A percentile compares a stretch with the other conserved stretches of the same genome.
phyloP scores from a whole-genome alignment of 2,113 vertebrate genomes.

The Microcebus tavaratra region DNA sequence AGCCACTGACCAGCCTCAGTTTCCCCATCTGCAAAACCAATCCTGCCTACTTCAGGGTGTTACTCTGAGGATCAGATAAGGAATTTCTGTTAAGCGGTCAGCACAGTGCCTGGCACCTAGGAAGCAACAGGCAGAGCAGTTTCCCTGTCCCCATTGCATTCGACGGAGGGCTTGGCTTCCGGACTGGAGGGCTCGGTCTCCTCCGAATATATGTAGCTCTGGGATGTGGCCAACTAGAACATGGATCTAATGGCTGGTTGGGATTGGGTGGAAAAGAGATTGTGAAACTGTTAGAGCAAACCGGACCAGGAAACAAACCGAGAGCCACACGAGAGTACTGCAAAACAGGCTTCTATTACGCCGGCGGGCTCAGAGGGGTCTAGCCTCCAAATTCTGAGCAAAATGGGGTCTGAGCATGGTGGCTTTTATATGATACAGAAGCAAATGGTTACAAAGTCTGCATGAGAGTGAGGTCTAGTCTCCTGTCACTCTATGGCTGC shows the following conservation, averaged over 20 bases:
- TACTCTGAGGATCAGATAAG: no score
- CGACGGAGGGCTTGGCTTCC: neutral
- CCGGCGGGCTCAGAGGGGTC: no score
- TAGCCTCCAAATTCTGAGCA: no score
- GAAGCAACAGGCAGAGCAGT: accelerated
- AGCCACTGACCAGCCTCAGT: neutral
- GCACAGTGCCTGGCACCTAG: neutral
- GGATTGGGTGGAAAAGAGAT: neutral
- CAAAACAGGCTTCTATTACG: no score
- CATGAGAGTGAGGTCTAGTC: no score
- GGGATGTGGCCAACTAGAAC: neutral
- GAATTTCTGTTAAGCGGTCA: neutral
- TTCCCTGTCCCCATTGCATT: accelerated
- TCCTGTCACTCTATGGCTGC: no score
- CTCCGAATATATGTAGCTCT: accelerated
- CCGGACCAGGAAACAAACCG: no score
- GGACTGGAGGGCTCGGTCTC: neutral
- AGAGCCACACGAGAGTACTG: no score
- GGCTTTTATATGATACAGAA: no score
- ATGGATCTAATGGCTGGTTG: neutral
- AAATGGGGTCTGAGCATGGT: no score
- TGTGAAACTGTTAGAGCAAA: neutral
- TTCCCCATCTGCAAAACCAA: neutral
- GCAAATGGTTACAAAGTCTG: no score
- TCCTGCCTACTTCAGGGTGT: neutral